These are phyloP conservation scores for Tetramorium alpestre DNA, from an alignment of 1,140 invertebrate species.

Conservation along the genomic window DNA sequence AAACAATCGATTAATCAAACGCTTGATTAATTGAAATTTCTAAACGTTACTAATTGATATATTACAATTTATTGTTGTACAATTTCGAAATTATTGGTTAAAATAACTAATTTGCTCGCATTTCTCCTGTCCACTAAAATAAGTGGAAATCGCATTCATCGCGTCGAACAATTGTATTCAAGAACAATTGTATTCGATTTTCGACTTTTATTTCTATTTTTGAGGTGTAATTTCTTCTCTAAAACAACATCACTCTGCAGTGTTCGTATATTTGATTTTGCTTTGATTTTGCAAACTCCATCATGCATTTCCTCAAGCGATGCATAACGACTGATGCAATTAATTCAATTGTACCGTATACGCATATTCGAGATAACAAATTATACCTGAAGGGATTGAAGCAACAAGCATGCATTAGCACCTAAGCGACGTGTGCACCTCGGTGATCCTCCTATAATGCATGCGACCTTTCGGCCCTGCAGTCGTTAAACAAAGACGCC, in stretches of 20 bases:
- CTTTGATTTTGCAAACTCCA: not conserved
- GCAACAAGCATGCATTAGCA: slow-evolving; percentile 50
- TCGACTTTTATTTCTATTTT: not conserved
- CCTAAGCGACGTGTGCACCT: slow-evolving; percentile 2
- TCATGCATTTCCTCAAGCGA: not conserved
- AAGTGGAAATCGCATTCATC: not conserved
- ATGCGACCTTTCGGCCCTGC: not conserved
- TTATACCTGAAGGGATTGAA: slow-evolving; percentile 27
- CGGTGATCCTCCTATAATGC: slow-evolving; percentile 10
- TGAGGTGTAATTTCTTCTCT: not conserved
- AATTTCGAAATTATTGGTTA: slow-evolving; percentile 10
- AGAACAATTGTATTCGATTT: too few relatives aligned
- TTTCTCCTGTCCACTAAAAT: not conserved
- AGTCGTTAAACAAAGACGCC: not conserved
- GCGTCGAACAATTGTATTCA: not conserved
- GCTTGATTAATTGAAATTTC: not conserved
- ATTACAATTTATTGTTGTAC: not conserved
- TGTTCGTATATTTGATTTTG: not conserved
- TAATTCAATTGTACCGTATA: slow-evolving; percentile 25
- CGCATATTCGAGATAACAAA: slow-evolving; percentile 37
- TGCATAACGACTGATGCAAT: not conserved
- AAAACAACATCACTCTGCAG: not conserved
- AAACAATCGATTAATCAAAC: not conserved
- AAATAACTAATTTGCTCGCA: slow-evolving; percentile 8
- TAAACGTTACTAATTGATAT: slow-evolving; percentile 3